Percentiles rank a stretch among this genome's conserved stretches.
These are phyloP conservation scores for Indicator maculatus DNA, from an alignment of 2,113 vertebrate genomes.

Conservation along the genomic window DNA sequence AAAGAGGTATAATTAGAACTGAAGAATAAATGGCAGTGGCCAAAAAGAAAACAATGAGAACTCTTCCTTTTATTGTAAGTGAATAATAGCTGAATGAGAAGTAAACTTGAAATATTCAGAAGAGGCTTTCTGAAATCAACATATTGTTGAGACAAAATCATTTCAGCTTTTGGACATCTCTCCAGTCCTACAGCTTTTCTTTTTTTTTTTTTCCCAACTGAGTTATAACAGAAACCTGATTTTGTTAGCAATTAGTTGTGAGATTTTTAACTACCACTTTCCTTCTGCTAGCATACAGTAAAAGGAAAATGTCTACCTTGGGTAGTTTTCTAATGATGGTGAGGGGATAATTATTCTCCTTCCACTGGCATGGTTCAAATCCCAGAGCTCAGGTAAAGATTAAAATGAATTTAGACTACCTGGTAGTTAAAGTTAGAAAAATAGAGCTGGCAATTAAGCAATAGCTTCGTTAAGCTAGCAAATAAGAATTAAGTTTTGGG, in stretches of 20 bases:
- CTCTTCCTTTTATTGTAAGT: not conserved
- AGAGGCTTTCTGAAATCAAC: not conserved
- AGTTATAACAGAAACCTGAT: slow-evolving; percentile 56
- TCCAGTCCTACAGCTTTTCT: not conserved
- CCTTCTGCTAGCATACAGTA: slow-evolving; percentile 53
- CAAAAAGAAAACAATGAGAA: not conserved
- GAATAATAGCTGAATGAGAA: not conserved
- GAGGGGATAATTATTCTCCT: slow-evolving; percentile 53
- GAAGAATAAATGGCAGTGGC: not conserved
- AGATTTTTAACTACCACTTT: slow-evolving; percentile 70
- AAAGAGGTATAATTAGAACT: not conserved
- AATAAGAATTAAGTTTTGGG: no score
- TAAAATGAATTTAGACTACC: slow-evolving; percentile 16
- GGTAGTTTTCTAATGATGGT: slow-evolving; percentile 29
- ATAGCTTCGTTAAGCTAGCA: not conserved
- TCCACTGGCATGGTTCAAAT: slow-evolving; percentile 40
- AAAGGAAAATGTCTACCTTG: slow-evolving; percentile 64
- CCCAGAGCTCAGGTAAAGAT: slow-evolving; percentile 23
- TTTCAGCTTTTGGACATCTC: slow-evolving; percentile 33
- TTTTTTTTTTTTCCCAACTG: slow-evolving; percentile 3
- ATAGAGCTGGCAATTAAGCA: slow-evolving; percentile 21
- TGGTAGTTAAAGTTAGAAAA: slow-evolving; percentile 37
- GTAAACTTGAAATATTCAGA: not conserved
- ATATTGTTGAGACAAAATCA: slow-evolving; percentile 29
- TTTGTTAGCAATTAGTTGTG: slow-evolving; percentile 57